Conservation (phyloP, 92 coral and sea anemone species). For the Porites lobata region DNA sequence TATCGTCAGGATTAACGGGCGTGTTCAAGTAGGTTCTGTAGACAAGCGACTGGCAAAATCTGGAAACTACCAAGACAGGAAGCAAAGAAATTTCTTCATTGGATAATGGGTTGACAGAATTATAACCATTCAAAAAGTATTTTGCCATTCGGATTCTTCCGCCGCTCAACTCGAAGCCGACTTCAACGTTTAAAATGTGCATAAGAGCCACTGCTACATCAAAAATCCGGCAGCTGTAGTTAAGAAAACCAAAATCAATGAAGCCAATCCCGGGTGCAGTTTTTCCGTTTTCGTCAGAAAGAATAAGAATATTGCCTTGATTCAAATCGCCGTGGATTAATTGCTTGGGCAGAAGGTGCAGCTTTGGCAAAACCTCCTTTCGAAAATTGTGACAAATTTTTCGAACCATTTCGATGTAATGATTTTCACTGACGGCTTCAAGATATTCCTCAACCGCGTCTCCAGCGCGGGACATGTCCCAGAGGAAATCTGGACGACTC, state of each 20-base stretch:
- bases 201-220: constrained; percentile 66
- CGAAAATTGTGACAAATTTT: constrained; percentile 1
- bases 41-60: constrained; percentile 68
- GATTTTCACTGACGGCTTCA: background rate
- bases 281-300: background rate
- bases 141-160: constrained; percentile 54
- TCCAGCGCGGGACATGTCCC: constrained; percentile 2
- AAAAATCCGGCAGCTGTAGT: constrained; percentile 67
- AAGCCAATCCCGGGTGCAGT: constrained; percentile 34
- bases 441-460: background rate
- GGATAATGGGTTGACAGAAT: constrained; percentile 60
- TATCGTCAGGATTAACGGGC: constrained; percentile 31
- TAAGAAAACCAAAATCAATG: constrained; percentile 72
- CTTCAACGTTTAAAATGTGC: constrained; percentile 38
- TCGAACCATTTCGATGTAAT: constrained; percentile 1
- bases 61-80: constrained; percentile 32
- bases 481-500: background rate
- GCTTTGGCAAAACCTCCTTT: constrained; percentile 56
- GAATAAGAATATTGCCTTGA: constrained; percentile 42
- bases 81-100: constrained; percentile 52
- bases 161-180: constrained; percentile 1
- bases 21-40: constrained; percentile 28
- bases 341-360: constrained; percentile 64
- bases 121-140: constrained; percentile 67
- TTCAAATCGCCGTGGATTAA: constrained; percentile 77